Conservation (phyloP, 2,113 vertebrate species). For the Muntiacus muntjak region DNA sequence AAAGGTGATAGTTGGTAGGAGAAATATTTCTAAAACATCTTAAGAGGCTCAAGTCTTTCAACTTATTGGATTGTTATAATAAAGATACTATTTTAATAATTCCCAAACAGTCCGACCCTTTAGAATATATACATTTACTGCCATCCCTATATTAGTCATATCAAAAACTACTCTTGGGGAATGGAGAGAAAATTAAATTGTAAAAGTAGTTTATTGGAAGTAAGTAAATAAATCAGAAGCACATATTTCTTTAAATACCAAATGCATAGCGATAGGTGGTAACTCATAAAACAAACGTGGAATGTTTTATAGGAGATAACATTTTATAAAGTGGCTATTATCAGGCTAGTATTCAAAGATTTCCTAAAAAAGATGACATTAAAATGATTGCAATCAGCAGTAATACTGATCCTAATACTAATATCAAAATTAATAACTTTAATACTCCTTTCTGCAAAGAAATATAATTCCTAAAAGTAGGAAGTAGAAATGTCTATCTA, state of each 20-base stretch:
- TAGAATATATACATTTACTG: background rate
- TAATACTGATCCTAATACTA: background rate
- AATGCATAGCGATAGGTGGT: background rate
- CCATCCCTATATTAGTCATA: background rate
- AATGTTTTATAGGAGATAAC: background rate
- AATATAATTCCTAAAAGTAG: background rate
- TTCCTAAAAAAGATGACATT: background rate
- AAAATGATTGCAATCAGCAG: background rate
- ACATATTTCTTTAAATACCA: background rate
- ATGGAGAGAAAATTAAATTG: background rate
- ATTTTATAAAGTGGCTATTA: background rate
- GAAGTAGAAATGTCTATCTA: background rate
- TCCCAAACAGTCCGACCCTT: background rate
- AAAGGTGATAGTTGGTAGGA: background rate
- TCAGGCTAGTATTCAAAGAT: background rate
- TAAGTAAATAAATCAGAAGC: background rate
- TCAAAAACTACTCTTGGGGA: background rate
- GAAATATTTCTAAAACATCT: background rate
- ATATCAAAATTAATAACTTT: background rate
- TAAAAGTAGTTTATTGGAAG: background rate
- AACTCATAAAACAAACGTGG: background rate
- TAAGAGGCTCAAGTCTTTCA: background rate
- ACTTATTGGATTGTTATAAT: background rate
- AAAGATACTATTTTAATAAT: background rate
- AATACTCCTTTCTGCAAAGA: background rate